Conservation (phyloP, 2,888 invertebrate genomes). For the Galeruca laticollis region DNA sequence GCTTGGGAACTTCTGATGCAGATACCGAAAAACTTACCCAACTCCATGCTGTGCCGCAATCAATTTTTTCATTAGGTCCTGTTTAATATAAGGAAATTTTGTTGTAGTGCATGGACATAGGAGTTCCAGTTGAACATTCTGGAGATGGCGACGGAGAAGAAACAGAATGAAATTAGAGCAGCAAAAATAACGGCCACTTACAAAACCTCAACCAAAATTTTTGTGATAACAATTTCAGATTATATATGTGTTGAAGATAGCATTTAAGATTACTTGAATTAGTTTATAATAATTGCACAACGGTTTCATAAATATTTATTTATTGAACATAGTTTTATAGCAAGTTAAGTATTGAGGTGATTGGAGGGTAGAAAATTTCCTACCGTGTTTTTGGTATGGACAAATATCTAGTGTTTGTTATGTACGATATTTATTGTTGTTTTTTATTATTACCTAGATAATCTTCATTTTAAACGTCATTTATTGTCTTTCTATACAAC, state of each 20-base stretch:
- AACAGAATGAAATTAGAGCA: slow-evolving; percentile 23
- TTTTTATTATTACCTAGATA: too few relatives aligned
- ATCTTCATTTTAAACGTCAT: too few relatives aligned
- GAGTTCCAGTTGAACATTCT: slow-evolving; percentile 10
- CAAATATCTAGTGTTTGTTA: too few relatives aligned
- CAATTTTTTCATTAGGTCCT: too few relatives aligned
- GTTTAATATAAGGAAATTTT: slow-evolving; percentile 8
- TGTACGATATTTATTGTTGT: too few relatives aligned
- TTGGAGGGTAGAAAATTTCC: not conserved
- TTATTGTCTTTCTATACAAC: too few relatives aligned
- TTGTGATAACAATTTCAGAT: slow-evolving; percentile 29
- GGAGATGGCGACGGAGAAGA: slow-evolving; percentile 36
- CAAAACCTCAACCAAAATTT: slow-evolving; percentile 3
- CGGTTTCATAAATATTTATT: not conserved
- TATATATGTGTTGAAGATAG: slow-evolving; percentile 6
- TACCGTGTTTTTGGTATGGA: too few relatives aligned
- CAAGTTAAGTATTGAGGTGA: slow-evolving; percentile 6
- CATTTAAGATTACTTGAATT: not conserved
- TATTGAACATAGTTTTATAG: not conserved
- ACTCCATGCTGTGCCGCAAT: too few relatives aligned
- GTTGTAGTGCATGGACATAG: slow-evolving; percentile 32
- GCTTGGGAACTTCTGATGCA: too few relatives aligned
- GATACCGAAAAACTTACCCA: too few relatives aligned
- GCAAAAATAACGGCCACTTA: not conserved
- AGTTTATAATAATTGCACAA: not conserved